Base-by-base conservation (phyloP, 2,888 invertebrate genomes). In the Thereva nobilitata region DNA sequence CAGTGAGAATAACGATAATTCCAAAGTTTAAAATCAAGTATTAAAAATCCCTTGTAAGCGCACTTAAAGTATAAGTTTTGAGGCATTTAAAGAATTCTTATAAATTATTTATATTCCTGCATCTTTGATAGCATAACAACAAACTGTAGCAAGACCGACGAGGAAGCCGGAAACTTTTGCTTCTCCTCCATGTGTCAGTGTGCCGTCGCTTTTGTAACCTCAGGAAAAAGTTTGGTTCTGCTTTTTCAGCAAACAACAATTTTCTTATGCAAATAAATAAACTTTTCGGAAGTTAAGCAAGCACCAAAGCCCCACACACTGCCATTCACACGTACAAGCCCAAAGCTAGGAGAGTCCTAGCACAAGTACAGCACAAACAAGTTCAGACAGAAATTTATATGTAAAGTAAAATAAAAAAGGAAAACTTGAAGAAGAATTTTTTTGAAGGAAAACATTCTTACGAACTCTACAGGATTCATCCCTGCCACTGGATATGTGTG, bases 201-300 rank as follows among this genome's bases (percentile, higher is more conserved):
- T 38, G 59, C 59, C 59, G 38, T 47, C 38, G 47, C 12, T 38
- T 56, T 49, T 59, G 59, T 59, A 45, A 64, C 42, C 53, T 64
- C 53, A 44, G 53, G 64, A 53, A 53, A 47, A 64, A 64, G 49
- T 63, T 63, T 53, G 23, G 53, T 64, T 64, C 64, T 64, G 64
- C 64, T 64, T 64, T 44, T 64, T 64, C 64, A 64, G 64, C 64
- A 64, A 64, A 64, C 64, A 64, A 53, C 53, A 64, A 64, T 37
- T 64, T 64, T 64, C 53, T 64, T 53, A 64, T 64, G 64, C 64
- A 64, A 64, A 64, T 64, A 64, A 53, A 53, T 64, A 64, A 64
- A 64, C 53, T 52, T 64, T 64, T 64, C 53, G 53, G 53, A 64
- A 64, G 56, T 42, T 35, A 10, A 56, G 56, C 12, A 56, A 56